A percentile compares a stretch with the other conserved stretches of the same genome.
Evolutionary conservation across 2,888 invertebrate species (phyloP).

Genomic region (Lingula anatina): DNA sequence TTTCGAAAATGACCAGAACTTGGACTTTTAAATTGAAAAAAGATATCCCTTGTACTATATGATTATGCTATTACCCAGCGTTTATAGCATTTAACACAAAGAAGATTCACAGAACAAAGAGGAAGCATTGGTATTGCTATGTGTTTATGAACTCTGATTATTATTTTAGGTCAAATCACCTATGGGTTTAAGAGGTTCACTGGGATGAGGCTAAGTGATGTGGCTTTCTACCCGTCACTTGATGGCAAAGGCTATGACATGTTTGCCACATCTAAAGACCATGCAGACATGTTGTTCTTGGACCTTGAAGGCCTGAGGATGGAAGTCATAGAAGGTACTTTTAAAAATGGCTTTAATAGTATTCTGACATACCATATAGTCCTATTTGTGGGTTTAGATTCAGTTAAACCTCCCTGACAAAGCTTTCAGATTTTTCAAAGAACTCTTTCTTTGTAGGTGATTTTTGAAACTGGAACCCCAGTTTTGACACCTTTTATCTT

Average conservation of each 20-base stretch:
- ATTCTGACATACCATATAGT: not conserved
- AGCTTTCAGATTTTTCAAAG: no score
- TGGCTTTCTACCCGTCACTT: conserved; percentile 69
- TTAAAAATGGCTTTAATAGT: conserved; percentile 46
- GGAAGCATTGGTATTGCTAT: no score
- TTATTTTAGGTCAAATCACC: conserved; percentile 58
- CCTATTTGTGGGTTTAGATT: not conserved
- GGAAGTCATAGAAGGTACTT: conserved; percentile 70
- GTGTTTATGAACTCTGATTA: no score
- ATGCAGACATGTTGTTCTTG: conserved; percentile 67
- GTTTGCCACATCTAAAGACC: conserved; percentile 67
- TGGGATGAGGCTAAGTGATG: conserved; percentile 67
- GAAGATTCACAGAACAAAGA: no score
- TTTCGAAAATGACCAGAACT: no score
- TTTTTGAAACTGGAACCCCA: no score
- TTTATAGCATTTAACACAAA: no score
- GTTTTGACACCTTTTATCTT: no score
- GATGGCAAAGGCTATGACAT: conserved; percentile 69
- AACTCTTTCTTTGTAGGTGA: no score
- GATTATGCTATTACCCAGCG: no score
- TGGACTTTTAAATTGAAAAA: no score
- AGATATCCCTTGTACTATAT: no score
- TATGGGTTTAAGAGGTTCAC: conserved; percentile 72
- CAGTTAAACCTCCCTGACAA: not conserved
- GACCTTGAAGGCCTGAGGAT: conserved; percentile 65